Evolutionary conservation across 2,888 invertebrate species (phyloP).

Genomic region (Dynastes hyllus): DNA sequence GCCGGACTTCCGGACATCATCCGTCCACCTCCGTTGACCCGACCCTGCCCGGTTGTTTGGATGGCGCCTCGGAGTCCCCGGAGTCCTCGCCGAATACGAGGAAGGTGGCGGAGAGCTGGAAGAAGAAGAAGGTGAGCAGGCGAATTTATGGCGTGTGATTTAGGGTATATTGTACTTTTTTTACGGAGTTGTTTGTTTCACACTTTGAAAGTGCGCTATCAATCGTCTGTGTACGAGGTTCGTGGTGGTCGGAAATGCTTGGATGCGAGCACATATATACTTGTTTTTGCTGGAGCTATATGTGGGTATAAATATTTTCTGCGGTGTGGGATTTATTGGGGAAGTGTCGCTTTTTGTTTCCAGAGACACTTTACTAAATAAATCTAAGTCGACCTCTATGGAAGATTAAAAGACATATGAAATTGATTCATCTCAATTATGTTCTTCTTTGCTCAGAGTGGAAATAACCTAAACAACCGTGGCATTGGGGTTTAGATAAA

Average conservation of each 20-base stretch:
- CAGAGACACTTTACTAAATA: no score
- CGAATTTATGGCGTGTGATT: constrained; percentile 49
- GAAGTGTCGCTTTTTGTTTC: no score
- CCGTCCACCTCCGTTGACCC: constrained; percentile 59
- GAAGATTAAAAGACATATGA: no score
- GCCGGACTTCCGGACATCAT: constrained; percentile 66
- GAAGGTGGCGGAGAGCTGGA: background rate
- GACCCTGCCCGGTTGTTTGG: constrained; percentile 61
- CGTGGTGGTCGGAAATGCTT: background rate
- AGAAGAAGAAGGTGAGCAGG: constrained; percentile 58
- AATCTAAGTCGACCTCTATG: no score
- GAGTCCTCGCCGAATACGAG: constrained; percentile 45
- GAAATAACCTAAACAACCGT: no score
- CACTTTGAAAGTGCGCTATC: constrained; percentile 41
- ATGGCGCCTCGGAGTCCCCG: constrained; percentile 64
- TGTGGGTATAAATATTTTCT: no score
- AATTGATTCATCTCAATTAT: no score
- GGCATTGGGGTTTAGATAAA: no score
- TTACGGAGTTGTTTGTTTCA: constrained; percentile 45
- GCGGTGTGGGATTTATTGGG: no score
- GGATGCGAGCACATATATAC: no score
- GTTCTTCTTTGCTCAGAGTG: no score
- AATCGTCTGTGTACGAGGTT: constrained; percentile 23
- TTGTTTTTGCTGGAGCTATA: no score
- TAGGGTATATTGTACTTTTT: constrained; percentile 42